These are phyloP conservation scores for Helogale parvula DNA, from an alignment of 2,113 vertebrate genomes.

Conservation along the genomic window DNA sequence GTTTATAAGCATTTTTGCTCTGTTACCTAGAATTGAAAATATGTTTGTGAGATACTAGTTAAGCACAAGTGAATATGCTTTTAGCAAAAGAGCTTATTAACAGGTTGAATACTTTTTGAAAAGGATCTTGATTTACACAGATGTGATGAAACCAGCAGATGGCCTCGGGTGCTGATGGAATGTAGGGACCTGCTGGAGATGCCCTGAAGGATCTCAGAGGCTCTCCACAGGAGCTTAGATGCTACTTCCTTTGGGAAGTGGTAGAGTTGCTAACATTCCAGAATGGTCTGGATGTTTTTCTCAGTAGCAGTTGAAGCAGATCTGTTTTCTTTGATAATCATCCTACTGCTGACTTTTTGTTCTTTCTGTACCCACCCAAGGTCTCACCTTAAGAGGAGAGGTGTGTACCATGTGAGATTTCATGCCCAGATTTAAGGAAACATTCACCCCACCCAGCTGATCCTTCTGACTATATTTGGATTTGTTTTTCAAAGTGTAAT, in stretches of 20 bases:
- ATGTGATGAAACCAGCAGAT: not conserved
- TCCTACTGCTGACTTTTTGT: not conserved
- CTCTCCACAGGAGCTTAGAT: not conserved
- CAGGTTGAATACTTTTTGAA: not conserved
- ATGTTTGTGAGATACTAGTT: not conserved
- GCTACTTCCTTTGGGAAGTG: not conserved
- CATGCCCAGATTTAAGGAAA: not conserved
- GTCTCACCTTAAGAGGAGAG: not conserved
- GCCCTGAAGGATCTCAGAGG: not conserved
- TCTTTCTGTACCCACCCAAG: not conserved
- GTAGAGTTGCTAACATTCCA: not conserved
- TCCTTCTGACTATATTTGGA: not conserved
- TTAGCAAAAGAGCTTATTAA: not conserved
- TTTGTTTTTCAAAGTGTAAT: slow-evolving; percentile 57
- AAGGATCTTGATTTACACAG: not conserved
- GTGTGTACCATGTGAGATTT: not conserved
- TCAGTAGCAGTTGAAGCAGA: not conserved
- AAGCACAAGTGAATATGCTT: not conserved
- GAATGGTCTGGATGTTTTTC: not conserved
- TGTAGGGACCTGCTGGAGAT: not conserved
- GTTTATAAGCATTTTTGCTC: not conserved
- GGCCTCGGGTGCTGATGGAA: not conserved
- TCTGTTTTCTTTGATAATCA: not conserved
- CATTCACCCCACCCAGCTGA: not conserved
- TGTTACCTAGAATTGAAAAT: not conserved